Evolutionary conservation across 2,888 invertebrate species (phyloP), one percentile per base, ranked within the genome.

Genomic region (Cantharis rustica): DNA sequence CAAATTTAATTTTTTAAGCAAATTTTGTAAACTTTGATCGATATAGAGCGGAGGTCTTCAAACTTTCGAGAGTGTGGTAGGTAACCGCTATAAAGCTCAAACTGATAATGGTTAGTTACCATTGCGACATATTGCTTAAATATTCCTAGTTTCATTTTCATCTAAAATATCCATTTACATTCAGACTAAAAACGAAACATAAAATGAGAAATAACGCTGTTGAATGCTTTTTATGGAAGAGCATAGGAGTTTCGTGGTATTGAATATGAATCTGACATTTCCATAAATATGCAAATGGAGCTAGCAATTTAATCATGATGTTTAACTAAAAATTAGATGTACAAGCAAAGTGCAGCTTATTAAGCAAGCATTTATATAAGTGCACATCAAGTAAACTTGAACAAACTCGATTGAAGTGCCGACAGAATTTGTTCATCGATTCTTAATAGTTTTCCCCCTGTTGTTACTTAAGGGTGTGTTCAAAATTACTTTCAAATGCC

Each of bases 391-490:
- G 75, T 77, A 77, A 70, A 74, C 68, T 23, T 72, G 71, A 75
- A 75, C 72, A 75, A 70, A 69, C 72, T 68, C 68, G 74, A 75
- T 72, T 69, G 69, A 77, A 77, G 77, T 77, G 77, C 77, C 75
- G 77, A 77, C 75, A 75, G 73, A 77, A 75, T 75, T 77, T 70
- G 72, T 73, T 68, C 72, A 66, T 66, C 68, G 61, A 70, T 68
- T 73, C 17, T 76, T 63, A 71, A 71, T 63, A 75, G 71, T 77
- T 74, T 68, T 73, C 71, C 77, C 74, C 77, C 72, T 75, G 72
- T 72, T 71, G 72, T 77, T 77, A 75, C 77, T 77, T 77, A 77
- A 77, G 77, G 77, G 77, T 73, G 77, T 72, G 75, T 72, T 75
- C 75, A 31, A 69, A 72, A 77, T 77, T 77, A 77, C 73, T 75